phyloP scores from a whole-genome alignment of 2,113 vertebrate species.

The Cyanoderma ruficeps region DNA sequence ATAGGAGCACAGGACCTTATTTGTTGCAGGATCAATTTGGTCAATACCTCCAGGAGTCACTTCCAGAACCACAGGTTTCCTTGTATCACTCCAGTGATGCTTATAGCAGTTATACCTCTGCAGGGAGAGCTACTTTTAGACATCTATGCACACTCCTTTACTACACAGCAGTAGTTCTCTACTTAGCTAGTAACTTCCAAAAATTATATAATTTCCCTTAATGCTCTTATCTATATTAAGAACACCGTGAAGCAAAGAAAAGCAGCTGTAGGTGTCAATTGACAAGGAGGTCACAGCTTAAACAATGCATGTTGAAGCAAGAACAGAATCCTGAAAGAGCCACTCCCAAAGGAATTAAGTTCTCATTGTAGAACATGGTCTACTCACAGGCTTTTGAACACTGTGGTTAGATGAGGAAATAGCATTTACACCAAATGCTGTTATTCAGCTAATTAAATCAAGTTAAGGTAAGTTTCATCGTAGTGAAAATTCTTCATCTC shows the following conservation, averaged over 20 bases:
- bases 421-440: not conserved
- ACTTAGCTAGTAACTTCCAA: not conserved
- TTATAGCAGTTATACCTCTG: slow-evolving; percentile 98
- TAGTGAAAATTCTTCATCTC: not conserved
- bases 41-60: slow-evolving; percentile 97
- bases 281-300: not conserved
- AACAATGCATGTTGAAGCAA: not conserved
- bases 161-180: not conserved
- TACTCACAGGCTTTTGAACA: not conserved
- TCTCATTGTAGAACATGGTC: not conserved
- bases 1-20: slow-evolving; percentile 94
- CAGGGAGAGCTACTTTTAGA: slow-evolving; percentile 18
- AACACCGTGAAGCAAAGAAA: not conserved
- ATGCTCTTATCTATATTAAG: not conserved
- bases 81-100: slow-evolving; percentile 94
- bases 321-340: not conserved
- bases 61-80: slow-evolving; percentile 89
- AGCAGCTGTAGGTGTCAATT: not conserved
- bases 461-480: not conserved
- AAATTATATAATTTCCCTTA: not conserved
- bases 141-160: not conserved
- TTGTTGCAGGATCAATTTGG: slow-evolving; percentile 92
- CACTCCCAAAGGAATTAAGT: not conserved
- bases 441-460: not conserved
- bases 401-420: not conserved